Evolutionary conservation across 1,140 invertebrate genomes (phyloP).

Genomic region (Brachionus rubens): DNA sequence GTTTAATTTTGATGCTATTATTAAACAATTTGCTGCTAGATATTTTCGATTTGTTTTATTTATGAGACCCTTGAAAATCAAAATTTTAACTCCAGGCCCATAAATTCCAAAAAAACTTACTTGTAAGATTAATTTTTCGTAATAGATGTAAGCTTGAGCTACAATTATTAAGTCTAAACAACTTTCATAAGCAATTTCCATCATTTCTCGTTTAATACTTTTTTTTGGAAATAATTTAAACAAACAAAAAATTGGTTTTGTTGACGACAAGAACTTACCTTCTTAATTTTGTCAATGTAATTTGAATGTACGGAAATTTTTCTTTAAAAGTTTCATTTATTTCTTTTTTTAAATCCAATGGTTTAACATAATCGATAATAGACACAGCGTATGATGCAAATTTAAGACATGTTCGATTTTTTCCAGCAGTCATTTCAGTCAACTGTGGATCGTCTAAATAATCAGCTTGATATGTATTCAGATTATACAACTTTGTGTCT

Average conservation of each 20-base stretch:
- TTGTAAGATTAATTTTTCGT: conserved; percentile 88
- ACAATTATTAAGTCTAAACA: conserved; percentile 83
- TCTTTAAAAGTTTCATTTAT: conserved; percentile 93
- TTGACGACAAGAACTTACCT: conserved; percentile 68
- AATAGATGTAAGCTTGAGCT: conserved; percentile 92
- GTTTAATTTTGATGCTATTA: conserved; percentile 90
- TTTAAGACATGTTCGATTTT: conserved; percentile 85
- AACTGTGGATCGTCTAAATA: conserved; percentile 78
- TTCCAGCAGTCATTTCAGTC: conserved; percentile 81
- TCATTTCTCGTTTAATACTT: conserved; percentile 89
- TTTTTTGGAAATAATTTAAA: conserved; percentile 51
- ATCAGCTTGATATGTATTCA: conserved; percentile 72
- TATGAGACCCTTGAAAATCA: conserved; percentile 67
- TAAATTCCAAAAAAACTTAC: no score
- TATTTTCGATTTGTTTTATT: conserved; percentile 92
- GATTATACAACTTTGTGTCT: not conserved
- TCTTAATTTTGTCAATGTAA: conserved; percentile 91
- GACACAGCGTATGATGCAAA: conserved; percentile 91
- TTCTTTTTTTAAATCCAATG: conserved; percentile 93
- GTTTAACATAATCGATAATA: conserved; percentile 91
- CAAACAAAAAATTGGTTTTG: not conserved
- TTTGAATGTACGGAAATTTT: conserved; percentile 87
- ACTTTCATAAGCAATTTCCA: conserved; percentile 79
- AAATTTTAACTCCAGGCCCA: no score
- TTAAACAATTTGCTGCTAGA: conserved; percentile 86